phyloP scores from a whole-genome alignment of 2,888 invertebrate genomes.

The Amphipoea oculea region DNA sequence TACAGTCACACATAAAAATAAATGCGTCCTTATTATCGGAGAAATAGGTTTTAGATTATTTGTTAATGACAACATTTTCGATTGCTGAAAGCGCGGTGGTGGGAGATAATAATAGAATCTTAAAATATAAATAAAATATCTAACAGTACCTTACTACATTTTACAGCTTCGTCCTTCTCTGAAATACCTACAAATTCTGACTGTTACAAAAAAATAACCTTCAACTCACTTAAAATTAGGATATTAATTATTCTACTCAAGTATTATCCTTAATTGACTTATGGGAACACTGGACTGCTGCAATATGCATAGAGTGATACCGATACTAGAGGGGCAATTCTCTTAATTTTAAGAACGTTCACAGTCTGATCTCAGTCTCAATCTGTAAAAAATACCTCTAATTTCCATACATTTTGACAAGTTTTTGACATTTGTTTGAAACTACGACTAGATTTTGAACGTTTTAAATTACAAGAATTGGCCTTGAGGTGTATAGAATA shows the following conservation, averaged over 20 bases:
- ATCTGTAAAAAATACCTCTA: too few species aligned
- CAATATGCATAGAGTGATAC: not conserved
- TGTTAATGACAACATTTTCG: constrained; percentile 40
- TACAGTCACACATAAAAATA: constrained; percentile 71
- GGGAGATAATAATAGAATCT: constrained; percentile 11
- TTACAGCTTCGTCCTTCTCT: too few species aligned
- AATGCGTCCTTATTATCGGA: constrained; percentile 60
- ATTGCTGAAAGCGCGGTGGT: constrained; percentile 11
- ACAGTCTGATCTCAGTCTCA: too few species aligned
- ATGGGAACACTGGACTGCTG: not conserved
- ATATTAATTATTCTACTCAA: not conserved
- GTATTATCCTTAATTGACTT: not conserved
- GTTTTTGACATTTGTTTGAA: too few species aligned
- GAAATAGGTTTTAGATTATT: constrained; percentile 51
- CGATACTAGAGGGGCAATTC: not conserved
- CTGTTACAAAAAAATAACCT: not conserved
- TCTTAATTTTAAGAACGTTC: too few species aligned
- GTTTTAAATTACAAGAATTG: too few species aligned
- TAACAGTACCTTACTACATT: not conserved
- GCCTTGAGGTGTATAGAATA: constrained; percentile 7
- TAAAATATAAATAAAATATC: constrained; percentile 7
- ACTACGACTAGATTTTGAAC: too few species aligned
- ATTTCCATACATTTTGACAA: too few species aligned
- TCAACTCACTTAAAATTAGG: not conserved
- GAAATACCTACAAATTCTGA: not conserved